Percentiles rank a stretch among this genome's conserved stretches.
Conservation (phyloP, 2,113 vertebrate genomes). For the Ploceus nigricollis region DNA sequence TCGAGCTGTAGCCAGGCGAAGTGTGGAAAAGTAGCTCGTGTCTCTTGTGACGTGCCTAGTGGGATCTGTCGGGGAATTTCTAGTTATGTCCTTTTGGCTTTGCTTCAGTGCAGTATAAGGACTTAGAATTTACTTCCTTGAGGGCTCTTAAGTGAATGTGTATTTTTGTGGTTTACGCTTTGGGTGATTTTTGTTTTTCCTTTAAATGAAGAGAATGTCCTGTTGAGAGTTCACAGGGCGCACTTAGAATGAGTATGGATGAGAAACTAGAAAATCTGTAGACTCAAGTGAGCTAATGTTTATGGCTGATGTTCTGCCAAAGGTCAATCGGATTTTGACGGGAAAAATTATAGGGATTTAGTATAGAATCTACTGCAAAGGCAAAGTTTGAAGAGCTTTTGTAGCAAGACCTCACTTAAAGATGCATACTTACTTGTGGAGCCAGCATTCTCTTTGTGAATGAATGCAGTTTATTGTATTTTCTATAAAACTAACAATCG, state of each 20-base stretch:
- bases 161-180: rapidly evolving
- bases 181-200: rapidly evolving
- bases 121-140: rapidly evolving
- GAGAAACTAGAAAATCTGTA: not conserved
- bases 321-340: not conserved
- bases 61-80: not conserved
- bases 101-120: rapidly evolving
- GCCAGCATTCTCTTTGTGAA: rapidly evolving
- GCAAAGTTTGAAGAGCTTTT: not conserved
- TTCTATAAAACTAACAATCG: not conserved
- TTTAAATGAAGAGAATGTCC: not conserved
- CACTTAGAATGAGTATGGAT: not conserved
- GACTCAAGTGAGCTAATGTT: not conserved
- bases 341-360: rapidly evolving
- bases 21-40: rapidly evolving
- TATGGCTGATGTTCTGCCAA: not conserved
- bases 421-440: rapidly evolving
- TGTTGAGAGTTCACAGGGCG: not conserved
- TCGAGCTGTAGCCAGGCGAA: no score
- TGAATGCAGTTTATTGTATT: not conserved
- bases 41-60: not conserved
- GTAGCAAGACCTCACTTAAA: not conserved
- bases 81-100: not conserved
- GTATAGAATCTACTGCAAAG: not conserved
- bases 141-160: rapidly evolving